Conservation (phyloP, 1,140 invertebrate genomes). For the Arion vulgaris region DNA sequence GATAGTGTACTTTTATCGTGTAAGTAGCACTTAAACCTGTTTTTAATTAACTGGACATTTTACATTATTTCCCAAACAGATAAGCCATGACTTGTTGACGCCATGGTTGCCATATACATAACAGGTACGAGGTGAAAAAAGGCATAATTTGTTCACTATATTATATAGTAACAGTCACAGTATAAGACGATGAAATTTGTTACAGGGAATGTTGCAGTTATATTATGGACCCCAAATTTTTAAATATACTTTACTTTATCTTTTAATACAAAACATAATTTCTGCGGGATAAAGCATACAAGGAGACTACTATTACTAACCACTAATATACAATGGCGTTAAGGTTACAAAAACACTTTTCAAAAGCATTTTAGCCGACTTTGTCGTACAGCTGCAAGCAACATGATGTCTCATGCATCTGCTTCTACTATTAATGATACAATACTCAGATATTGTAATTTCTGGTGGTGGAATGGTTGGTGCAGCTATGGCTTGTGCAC, state of each 20-base stretch:
- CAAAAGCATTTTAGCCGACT: not conserved
- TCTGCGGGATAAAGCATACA: not conserved
- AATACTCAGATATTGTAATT: conserved; percentile 84
- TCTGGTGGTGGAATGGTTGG: conserved; percentile 95
- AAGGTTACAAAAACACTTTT: not conserved
- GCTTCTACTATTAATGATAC: not conserved
- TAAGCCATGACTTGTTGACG: conserved; percentile 69
- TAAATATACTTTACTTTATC: too few species aligned
- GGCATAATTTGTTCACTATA: too few species aligned
- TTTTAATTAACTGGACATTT: conserved; percentile 64
- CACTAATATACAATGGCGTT: conserved; percentile 30
- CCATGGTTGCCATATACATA: conserved; percentile 68
- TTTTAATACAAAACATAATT: too few species aligned
- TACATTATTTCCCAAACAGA: conserved; percentile 66
- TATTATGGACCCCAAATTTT: too few species aligned
- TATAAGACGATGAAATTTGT: too few species aligned
- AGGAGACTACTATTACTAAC: conserved; percentile 7
- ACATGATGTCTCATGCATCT: not conserved
- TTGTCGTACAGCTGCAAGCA: not conserved
- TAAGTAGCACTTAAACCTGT: conserved; percentile 58
- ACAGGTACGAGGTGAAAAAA: not conserved
- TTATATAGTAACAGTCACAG: too few species aligned
- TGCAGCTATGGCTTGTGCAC: conserved; percentile 87
- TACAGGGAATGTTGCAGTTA: too few species aligned
- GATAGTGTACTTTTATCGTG: conserved; percentile 32